Evolutionary conservation across 2,797 vertebrate species (phyloP).

Genomic region (Eupleurogrammus muticus): DNA sequence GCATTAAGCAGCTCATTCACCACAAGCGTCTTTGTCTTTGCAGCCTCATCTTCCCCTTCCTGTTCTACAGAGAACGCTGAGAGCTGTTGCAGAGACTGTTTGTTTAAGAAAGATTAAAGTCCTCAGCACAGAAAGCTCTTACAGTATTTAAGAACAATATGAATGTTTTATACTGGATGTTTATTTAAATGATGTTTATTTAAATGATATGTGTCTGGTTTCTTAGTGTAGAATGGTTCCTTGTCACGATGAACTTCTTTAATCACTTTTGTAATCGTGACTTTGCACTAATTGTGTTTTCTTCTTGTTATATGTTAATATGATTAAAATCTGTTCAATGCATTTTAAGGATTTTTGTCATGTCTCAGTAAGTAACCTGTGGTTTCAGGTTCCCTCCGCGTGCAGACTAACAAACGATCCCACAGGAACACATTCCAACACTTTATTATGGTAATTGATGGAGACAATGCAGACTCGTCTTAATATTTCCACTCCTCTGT

Average conservation of each 20-base stretch:
- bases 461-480: conserved; percentile 33
- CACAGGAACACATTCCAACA: conserved; percentile 32
- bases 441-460: conserved; percentile 43
- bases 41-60: conserved; percentile 67
- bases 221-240: background rate
- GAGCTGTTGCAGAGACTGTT: background rate
- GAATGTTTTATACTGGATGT: too few species aligned
- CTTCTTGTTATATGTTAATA: background rate
- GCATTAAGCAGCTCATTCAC: background rate
- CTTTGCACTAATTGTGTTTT: background rate
- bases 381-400: background rate
- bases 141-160: too few species aligned
- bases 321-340: background rate
- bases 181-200: too few species aligned
- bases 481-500: conserved; percentile 54
- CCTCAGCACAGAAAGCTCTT: background rate
- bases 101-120: conserved; percentile 1
- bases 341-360: background rate
- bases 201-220: too few species aligned
- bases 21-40: conserved; percentile 32
- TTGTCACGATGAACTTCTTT: background rate
- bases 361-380: background rate
- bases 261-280: background rate
- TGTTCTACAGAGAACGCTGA: conserved; percentile 49
- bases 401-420: conserved; percentile 9